Evolutionary conservation across 2,888 invertebrate genomes (phyloP), one percentile per base, ranked within the genome.

Genomic region (Sarcophaga carnaria): DNA sequence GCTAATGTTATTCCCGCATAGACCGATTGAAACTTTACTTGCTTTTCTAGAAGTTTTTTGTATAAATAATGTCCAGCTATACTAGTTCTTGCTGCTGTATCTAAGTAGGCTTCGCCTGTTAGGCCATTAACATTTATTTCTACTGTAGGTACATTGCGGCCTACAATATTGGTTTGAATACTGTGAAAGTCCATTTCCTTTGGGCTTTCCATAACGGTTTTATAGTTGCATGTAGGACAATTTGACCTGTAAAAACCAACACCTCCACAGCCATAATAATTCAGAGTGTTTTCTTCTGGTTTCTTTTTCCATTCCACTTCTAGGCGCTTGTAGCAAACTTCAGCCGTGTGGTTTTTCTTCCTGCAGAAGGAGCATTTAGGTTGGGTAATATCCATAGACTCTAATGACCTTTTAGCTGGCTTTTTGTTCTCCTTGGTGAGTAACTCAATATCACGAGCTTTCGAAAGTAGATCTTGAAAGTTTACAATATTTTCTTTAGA

Each of bases 71-170:
- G n/a, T n/a, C n/a, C n/a, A n/a, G n/a, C 85, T 27, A 87, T 62
- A 63, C 85, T 88, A 22, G 83, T 87, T 72, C 81, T 49, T 5
- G 84, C 88, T n/a, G 79, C 81, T n/a, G 84, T 79, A 71, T 83
- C 88, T 22, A 83, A 69, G 25, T 78, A 87, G 1, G 87, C 80
- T 63, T 84, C 74, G 3, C 85, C 80, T 14, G 72, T 77, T 66
- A 86, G 72, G 6, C 85, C 86, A 47, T 75, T 77, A 22, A 86
- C 76, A 70, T 85, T 66, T 37, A 88, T 80, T 2, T 80, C 62
- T 8, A 86, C 82, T 17, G 86, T 84, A 5, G 86, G 86, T 20
- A 86, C 71, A 70, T 88, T 75, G 17, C 87, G 67, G 12, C 76
- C 82, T n/a, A 75, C 60, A 27, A 80, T 49, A 3, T 45, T 74